Base-by-base conservation (phyloP, 2,113 vertebrate genomes). In the Sphaerodactylus townsendi region DNA sequence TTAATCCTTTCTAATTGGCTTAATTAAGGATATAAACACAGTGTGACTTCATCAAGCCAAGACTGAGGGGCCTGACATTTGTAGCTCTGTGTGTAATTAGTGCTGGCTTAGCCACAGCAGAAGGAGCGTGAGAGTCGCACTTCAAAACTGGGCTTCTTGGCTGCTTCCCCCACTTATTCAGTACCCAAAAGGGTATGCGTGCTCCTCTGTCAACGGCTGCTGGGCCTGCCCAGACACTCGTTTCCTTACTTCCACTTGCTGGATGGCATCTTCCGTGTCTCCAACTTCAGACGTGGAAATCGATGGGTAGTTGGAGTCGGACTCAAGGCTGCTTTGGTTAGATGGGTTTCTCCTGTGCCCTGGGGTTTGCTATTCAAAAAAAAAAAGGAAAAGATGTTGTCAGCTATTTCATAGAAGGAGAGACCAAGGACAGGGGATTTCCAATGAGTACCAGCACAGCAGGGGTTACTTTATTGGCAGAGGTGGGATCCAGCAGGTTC, bases 301-400 rank as follows among this genome's bases (percentile, higher is more conserved):
- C 13, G 99, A 99, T 0, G 97, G 95, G 89, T 97, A 98, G 81
- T 98, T 98, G 2, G 98, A 99, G 90, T 99, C 98, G 0, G 98
- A 99, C 83, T 98, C 98, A 89, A 98, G 90, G 87, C 98, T 99
- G 93, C 98, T 99, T 90, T 97, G 97, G 91, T 97, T 98, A 77
- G 99, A 99, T 0, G 97, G 95, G 86, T 94, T 98, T 86, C 98
- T 96, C 68, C 93, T 93, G 92, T 99, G 98, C 4, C 98, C 98
- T 0, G 97, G 97, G 6, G 92, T 41, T 64, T 97, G 96, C 94
- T 96, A 90, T 82, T 76, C 1, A 77, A 82, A 50, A 23, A 88
- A 41, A 10, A 93, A 71, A 33, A n/a, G 35, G 2, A 28, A 15
- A 41, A 21, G 13, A 8, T 15, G 7, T 30, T 30, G 35, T 28